Evolutionary conservation across 2,888 invertebrate genomes (phyloP), one percentile per base, ranked within the genome.

Genomic region (Ochropleura plecta): DNA sequence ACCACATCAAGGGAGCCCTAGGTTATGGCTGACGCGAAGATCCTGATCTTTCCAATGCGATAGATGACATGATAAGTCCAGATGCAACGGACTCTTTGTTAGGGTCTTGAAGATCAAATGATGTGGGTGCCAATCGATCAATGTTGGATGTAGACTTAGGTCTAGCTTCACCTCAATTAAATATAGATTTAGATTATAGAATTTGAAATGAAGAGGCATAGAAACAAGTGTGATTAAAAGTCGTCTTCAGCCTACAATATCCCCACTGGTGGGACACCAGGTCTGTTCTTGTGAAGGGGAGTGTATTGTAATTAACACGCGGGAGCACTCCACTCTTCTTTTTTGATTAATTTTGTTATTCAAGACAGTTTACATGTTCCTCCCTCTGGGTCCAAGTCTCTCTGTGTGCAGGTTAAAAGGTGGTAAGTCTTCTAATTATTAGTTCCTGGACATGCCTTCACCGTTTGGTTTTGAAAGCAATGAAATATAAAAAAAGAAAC

Each of bases 11-110:
- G 75, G 71, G 73, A 86, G 69, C 70, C 81, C 83, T 86, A 79
- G 89, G 86, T 86, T 88, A 88, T 85, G 88, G 89, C 85, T 77
- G 79, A 75, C 70, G 55, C 67, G 59, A 12, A 60, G 82, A 82
- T 77, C 67, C 48, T 42, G 48, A 62, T 81, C 73, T 81, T 42
- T 68, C 40, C 40, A 68, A 60, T 51, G 3, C n/a, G 64, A 46
- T 66, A 64, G 73, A 80, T 82, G 72, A 78, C 68, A 55, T 30
- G 79, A 80, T 80, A 77, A 57, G 66, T 18, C 12, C 48, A 48
- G 40, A 60, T 42, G 64, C 40, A 48, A 60, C 62, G 46, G 64
- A 72, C 16, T 20, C 72, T 82, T 82, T 80, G 78, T 59, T 72
- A 12, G n/a, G 7, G 16, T 67, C 48, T 48, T 40, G 18, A 16